Evolutionary conservation across 1,140 invertebrate genomes (phyloP), one percentile per base, ranked within the genome.

Genomic region (Cyrtorhinus lividipennis): DNA sequence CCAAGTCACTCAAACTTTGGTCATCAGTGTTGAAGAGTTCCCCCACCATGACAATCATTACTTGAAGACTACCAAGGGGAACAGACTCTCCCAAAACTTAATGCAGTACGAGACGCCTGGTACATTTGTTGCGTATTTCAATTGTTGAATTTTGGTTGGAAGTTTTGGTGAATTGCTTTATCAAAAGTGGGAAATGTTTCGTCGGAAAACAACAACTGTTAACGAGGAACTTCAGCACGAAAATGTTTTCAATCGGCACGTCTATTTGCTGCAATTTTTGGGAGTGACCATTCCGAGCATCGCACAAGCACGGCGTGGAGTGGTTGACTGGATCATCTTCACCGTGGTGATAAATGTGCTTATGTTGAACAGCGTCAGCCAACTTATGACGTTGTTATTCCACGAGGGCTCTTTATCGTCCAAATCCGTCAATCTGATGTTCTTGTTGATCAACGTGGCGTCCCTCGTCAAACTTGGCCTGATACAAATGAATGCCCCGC

Each of bases 241-340:
- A 59, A 59, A 59, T 18, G 25, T 59, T n/a, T 59, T 59, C 24
- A 15, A 26, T n/a, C 13, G 58, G 25, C 58, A 59, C n/a, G 58
- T 59, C n/a, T 15, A 59, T 18, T n/a, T 59, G 15, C 26, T 59
- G 24, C 24, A 24, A 15, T 59, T 25, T 2, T 23, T 59, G 26
- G 58, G 58, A 2, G 58, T 59, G 10, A 59, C 24, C 1, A 30
- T 59, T 8, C 25, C 58, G n/a, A 24, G 15, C 8, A n/a, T 10
- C 5, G 8, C 15, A n/a, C n/a, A 30, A 2, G n/a, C 26, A 1
- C n/a, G 15, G 25, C 27, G 26, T 30, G 15, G 25, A 59, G 3
- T 2, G 24, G 15, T n/a, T 10, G 24, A 18, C 15, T n/a, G 24
- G 10, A 12, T 30, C n/a, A n/a, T 26, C n/a, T 59, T 59, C n/a